Percentiles rank a stretch among this genome's conserved stretches.
Conservation (phyloP, 1,140 invertebrate genomes). For the Hormaphis cornu region DNA sequence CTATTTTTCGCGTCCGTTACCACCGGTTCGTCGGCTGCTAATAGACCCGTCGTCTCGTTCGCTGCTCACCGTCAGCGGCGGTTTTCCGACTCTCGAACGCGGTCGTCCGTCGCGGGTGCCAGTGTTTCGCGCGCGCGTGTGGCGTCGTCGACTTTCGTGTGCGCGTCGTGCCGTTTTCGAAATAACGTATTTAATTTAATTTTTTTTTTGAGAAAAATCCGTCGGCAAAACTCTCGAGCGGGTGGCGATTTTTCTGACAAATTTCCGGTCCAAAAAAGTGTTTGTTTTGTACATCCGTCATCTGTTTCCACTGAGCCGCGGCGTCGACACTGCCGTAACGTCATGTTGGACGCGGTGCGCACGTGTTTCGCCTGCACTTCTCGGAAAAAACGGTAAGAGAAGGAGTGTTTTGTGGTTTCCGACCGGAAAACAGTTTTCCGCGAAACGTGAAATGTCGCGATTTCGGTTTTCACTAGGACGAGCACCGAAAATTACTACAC, state of each 20-base stretch:
- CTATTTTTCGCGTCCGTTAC: neutral
- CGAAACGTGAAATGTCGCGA: too few relatives aligned
- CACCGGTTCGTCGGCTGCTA: neutral
- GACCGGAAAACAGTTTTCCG: neutral
- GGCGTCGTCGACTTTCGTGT: too few relatives aligned
- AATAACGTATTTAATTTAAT: neutral
- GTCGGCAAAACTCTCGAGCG: neutral
- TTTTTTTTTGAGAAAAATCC: neutral
- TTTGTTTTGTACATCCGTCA: too few relatives aligned
- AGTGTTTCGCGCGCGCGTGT: neutral
- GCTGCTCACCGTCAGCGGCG: neutral
- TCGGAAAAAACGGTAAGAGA: slow-evolving; percentile 17
- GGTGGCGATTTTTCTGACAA: neutral
- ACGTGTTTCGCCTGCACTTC: slow-evolving; percentile 22
- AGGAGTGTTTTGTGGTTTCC: too few relatives aligned
- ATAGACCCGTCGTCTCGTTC: neutral
- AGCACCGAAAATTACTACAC: too few relatives aligned
- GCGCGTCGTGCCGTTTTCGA: too few relatives aligned
- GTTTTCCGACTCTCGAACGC: neutral
- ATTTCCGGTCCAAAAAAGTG: too few relatives aligned
- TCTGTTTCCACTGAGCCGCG: neutral
- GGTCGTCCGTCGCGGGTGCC: neutral
- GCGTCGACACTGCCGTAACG: neutral
- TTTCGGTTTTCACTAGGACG: too few relatives aligned
- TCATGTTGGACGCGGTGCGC: slow-evolving; percentile 14